Evolutionary conservation across 2,113 vertebrate genomes (phyloP).

Genomic region (Piprites chloris): DNA sequence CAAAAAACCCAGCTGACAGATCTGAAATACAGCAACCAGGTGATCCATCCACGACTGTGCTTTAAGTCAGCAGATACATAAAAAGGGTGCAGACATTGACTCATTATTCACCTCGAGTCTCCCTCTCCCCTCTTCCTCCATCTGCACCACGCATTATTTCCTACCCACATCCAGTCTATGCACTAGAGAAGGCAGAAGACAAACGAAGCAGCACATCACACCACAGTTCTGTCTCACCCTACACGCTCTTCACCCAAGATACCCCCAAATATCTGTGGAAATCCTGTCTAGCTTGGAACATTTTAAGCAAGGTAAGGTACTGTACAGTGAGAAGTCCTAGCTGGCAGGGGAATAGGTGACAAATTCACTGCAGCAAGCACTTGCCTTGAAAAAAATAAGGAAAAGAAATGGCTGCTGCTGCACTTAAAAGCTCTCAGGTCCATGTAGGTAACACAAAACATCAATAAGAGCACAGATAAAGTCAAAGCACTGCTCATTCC

Average conservation of each 20-base stretch:
- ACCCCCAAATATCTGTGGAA: neutral
- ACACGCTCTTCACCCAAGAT: neutral
- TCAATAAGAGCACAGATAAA: rapidly evolving
- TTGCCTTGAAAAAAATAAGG: neutral
- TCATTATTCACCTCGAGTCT: neutral
- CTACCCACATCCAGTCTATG: neutral
- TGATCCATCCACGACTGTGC: rapidly evolving
- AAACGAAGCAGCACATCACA: neutral
- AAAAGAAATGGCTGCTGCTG: neutral
- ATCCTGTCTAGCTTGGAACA: neutral
- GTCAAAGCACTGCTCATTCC: neutral
- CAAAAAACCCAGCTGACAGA: neutral
- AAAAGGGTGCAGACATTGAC: neutral
- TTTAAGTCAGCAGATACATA: neutral
- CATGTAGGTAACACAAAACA: neutral
- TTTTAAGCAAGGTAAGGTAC: neutral
- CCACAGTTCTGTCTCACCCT: neutral
- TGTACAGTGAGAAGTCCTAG: neutral
- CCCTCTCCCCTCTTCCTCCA: neutral
- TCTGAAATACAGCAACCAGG: neutral
- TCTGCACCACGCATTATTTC: neutral
- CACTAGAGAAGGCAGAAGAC: neutral
- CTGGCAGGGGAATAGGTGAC: neutral
- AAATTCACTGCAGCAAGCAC: neutral
- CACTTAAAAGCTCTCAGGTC: neutral